phyloP scores from a whole-genome alignment of 1,140 invertebrate genomes.

The Pemphigus obesinymphae region DNA sequence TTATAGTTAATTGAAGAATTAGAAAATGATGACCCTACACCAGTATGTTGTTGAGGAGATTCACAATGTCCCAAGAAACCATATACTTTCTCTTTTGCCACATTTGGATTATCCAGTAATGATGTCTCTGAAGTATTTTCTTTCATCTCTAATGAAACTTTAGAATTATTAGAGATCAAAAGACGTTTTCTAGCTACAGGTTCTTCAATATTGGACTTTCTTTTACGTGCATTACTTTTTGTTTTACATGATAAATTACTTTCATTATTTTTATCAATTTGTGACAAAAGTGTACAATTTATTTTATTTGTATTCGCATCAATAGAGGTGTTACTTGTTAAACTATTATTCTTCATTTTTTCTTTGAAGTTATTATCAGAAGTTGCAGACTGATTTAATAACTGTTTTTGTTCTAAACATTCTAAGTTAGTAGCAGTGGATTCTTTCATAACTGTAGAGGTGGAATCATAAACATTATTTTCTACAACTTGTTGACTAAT shows the following conservation, averaged over 20 bases:
- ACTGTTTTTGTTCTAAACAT: not conserved
- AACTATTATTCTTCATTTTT: not conserved
- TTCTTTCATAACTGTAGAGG: not conserved
- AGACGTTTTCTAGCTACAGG: not conserved
- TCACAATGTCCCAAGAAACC: slow-evolving; percentile 3
- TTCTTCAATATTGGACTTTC: not conserved
- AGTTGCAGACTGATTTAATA: not conserved
- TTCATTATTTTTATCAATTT: not conserved
- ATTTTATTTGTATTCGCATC: not conserved
- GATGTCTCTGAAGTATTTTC: not conserved
- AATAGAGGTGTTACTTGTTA: not conserved
- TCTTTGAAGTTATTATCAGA: not conserved
- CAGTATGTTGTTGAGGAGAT: not conserved
- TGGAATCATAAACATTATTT: not conserved
- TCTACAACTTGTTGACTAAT: not conserved
- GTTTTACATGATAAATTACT: not conserved
- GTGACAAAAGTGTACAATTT: not conserved
- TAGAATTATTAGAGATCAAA: not conserved
- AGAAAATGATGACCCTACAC: not conserved
- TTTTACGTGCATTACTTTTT: not conserved
- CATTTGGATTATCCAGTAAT: not conserved
- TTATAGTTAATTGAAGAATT: not conserved
- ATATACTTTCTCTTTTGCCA: not conserved
- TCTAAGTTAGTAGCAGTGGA: not conserved
- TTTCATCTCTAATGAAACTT: not conserved